These are phyloP conservation scores for Zosterops borbonicus DNA, from an alignment of 2,113 vertebrate species.

Conservation along the genomic window DNA sequence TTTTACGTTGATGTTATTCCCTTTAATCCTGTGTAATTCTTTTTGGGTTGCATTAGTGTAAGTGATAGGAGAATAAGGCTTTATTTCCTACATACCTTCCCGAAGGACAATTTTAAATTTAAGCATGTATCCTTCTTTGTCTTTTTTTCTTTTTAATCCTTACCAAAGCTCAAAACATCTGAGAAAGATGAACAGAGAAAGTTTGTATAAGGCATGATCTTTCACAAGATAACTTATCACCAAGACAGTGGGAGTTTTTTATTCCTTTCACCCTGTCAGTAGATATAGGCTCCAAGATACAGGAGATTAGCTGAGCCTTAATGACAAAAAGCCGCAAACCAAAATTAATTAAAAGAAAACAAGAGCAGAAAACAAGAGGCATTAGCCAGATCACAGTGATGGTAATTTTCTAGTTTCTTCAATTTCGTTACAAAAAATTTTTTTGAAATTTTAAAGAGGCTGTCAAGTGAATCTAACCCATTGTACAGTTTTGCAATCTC, in stretches of 20 bases:
- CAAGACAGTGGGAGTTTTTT: slow-evolving; percentile 26
- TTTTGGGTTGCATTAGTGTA: neutral
- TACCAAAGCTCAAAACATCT: slow-evolving; percentile 32
- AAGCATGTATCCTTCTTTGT: neutral
- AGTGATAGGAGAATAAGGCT: neutral
- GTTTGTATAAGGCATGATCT: slow-evolving; percentile 20
- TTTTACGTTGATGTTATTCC: neutral
- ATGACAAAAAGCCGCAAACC: slow-evolving; percentile 54
- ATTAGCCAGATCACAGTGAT: neutral
- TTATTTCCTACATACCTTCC: neutral
- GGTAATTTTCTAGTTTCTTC: slow-evolving; percentile 50
- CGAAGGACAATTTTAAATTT: neutral
- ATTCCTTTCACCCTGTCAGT: slow-evolving; percentile 43
- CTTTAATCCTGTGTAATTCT: neutral
- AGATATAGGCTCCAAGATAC: slow-evolving; percentile 36
- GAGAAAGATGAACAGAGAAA: slow-evolving; percentile 23
- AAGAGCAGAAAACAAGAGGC: slow-evolving; percentile 50
- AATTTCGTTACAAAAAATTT: neutral
- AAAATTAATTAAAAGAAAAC: slow-evolving; percentile 67
- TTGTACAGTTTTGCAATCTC: neutral
- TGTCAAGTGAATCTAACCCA: neutral
- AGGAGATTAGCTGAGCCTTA: slow-evolving; percentile 50
- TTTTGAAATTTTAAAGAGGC: neutral
- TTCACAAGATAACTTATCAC: slow-evolving; percentile 54
- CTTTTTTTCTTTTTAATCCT: neutral